Evolutionary conservation across 1,140 invertebrate species (phyloP).

Genomic region (Drosophila grimshawi): DNA sequence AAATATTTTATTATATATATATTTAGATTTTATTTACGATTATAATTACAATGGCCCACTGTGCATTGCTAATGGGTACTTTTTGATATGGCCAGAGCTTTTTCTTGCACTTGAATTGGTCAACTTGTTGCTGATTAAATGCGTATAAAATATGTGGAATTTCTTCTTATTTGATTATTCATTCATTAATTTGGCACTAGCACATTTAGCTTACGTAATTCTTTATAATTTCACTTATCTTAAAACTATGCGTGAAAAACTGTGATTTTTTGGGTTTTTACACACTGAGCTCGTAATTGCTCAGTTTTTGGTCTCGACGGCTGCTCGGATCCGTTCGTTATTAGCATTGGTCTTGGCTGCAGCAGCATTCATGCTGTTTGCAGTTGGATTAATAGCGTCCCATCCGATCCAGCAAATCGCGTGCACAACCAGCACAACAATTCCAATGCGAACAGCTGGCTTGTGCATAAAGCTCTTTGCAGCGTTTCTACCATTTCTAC

Average conservation of each 20-base stretch:
- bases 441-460: constrained; percentile 61
- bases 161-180: too few species aligned
- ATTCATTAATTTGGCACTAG: too few species aligned
- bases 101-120: background rate
- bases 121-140: too few species aligned
- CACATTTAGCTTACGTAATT: too few species aligned
- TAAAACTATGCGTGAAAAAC: too few species aligned
- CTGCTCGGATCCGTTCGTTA: constrained; percentile 52
- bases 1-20: background rate
- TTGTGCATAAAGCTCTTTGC: constrained; percentile 33
- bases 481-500: constrained; percentile 39
- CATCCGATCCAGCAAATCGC: constrained; percentile 63
- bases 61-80: background rate
- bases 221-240: too few species aligned
- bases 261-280: too few species aligned
- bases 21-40: background rate
- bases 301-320: constrained; percentile 38
- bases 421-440: constrained; percentile 63
- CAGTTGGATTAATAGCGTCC: constrained; percentile 45
- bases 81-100: constrained; percentile 8
- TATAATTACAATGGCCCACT: constrained; percentile 1
- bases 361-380: constrained; percentile 24
- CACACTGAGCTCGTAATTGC: background rate
- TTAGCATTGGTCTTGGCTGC: constrained; percentile 24
- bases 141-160: too few species aligned